phyloP scores from a whole-genome alignment of 1,140 invertebrate species.

The Augochlora pura region DNA sequence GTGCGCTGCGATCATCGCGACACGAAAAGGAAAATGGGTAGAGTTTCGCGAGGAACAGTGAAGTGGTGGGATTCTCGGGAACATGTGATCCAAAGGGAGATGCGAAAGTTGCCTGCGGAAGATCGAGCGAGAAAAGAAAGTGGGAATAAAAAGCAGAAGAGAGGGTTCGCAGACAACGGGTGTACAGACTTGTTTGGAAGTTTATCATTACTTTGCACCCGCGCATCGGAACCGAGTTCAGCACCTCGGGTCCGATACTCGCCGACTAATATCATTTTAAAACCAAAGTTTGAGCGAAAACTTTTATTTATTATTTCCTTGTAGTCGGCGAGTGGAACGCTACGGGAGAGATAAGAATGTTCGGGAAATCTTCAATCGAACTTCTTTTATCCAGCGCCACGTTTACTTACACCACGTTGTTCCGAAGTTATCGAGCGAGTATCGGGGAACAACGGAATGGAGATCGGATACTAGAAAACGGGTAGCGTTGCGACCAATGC shows the following conservation, averaged over 20 bases:
- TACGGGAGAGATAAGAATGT: constrained; percentile 21
- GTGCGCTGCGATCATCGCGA: too few relatives aligned
- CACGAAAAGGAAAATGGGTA: background rate
- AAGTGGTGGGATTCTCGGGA: constrained; percentile 34
- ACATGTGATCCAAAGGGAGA: constrained; percentile 27
- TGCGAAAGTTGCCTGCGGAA: constrained; percentile 7
- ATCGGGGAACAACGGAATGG: constrained; percentile 30
- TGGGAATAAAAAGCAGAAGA: constrained; percentile 14
- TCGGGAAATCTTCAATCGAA: constrained; percentile 54
- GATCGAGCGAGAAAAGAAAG: background rate
- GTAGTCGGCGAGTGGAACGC: constrained; percentile 9
- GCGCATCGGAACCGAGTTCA: constrained; percentile 55
- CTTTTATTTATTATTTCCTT: constrained; percentile 74
- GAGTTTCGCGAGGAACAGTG: background rate
- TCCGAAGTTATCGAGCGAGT: constrained; percentile 31
- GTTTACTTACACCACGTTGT: constrained; percentile 1
- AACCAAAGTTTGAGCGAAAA: constrained; percentile 73
- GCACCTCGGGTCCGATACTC: constrained; percentile 45
- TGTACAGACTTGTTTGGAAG: constrained; percentile 68
- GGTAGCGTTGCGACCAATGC: background rate
- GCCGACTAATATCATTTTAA: constrained; percentile 74
- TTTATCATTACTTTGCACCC: constrained; percentile 73
- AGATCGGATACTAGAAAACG: constrained; percentile 8
- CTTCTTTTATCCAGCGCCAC: constrained; percentile 53
- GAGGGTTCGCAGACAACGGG: constrained; percentile 50